Conservation (phyloP, 2,113 vertebrate genomes). For the Tylochromis polylepis region DNA sequence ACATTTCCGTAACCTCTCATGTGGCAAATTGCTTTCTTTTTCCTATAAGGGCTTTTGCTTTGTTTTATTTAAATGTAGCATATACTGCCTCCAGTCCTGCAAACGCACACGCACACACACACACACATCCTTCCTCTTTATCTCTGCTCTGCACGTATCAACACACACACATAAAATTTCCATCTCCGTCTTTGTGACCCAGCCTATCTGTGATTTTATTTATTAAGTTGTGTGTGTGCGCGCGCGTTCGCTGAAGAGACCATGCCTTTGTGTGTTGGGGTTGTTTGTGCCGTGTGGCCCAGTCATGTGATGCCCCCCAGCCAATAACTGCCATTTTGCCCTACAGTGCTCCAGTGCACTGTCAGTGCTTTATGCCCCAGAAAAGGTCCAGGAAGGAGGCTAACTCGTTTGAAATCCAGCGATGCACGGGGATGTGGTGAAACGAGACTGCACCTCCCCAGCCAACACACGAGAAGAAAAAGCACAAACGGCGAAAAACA, state of each 20-base stretch:
- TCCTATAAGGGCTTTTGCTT: conserved; percentile 29
- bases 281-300: conserved; percentile 41
- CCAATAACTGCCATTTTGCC: conserved; percentile 64
- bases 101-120: not conserved
- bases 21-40: conserved; percentile 52
- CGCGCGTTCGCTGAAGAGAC: conserved; percentile 18
- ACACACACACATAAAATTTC: not conserved
- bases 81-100: not conserved
- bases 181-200: conserved; percentile 24
- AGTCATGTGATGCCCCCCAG: conserved; percentile 43
- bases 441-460: not conserved
- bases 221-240: conserved; percentile 27
- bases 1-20: conserved; percentile 34
- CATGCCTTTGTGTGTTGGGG: conserved; percentile 49
- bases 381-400: not conserved
- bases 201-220: conserved; percentile 35
- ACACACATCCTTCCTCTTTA: not conserved
- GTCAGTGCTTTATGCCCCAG: not conserved
- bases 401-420: not conserved
- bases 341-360: conserved; percentile 8
- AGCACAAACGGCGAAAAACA: conserved; percentile 65
- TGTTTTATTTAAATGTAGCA: conserved; percentile 3
- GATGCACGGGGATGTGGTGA: not conserved
- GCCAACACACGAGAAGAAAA: conserved; percentile 38
- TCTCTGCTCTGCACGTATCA: not conserved